Evolutionary conservation across 2,113 vertebrate genomes (phyloP).

Genomic region (Helogale parvula): DNA sequence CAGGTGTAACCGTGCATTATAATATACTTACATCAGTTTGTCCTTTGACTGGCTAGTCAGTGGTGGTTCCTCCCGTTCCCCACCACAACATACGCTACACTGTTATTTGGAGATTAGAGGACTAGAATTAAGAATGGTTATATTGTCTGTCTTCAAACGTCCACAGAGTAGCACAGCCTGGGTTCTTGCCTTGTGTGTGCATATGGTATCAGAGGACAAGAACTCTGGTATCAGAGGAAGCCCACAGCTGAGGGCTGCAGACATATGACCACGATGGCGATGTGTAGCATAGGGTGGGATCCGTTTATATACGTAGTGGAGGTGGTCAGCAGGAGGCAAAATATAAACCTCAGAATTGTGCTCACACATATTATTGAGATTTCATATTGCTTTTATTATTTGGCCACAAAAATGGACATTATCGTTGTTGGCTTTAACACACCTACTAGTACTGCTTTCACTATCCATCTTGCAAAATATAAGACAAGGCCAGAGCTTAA

Average conservation of each 20-base stretch:
- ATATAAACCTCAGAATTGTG: conserved; percentile 66
- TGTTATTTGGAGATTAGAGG: not conserved
- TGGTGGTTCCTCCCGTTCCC: not conserved
- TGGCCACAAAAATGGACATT: conserved; percentile 84
- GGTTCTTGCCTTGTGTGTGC: not conserved
- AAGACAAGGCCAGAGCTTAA: conserved; percentile 93
- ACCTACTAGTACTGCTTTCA: conserved; percentile 82
- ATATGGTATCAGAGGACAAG: not conserved
- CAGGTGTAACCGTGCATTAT: not conserved
- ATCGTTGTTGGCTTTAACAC: conserved; percentile 85
- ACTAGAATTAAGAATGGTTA: not conserved
- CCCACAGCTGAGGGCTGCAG: not conserved
- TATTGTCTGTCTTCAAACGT: not conserved
- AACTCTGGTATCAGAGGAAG: conserved; percentile 36
- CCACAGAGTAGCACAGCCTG: not conserved
- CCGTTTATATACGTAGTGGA: not conserved
- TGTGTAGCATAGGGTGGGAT: conserved; percentile 48
- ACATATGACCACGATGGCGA: not conserved
- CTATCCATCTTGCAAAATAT: conserved; percentile 88
- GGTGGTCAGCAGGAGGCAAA: conserved; percentile 59
- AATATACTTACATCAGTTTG: not conserved
- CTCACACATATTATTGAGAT: conserved; percentile 77
- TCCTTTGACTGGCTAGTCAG: not conserved
- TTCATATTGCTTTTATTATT: conserved; percentile 85
- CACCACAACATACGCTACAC: not conserved